Evolutionary conservation across 2,113 vertebrate species (phyloP), one percentile per base, ranked within the genome.

Genomic region (Trachemys scripta): DNA sequence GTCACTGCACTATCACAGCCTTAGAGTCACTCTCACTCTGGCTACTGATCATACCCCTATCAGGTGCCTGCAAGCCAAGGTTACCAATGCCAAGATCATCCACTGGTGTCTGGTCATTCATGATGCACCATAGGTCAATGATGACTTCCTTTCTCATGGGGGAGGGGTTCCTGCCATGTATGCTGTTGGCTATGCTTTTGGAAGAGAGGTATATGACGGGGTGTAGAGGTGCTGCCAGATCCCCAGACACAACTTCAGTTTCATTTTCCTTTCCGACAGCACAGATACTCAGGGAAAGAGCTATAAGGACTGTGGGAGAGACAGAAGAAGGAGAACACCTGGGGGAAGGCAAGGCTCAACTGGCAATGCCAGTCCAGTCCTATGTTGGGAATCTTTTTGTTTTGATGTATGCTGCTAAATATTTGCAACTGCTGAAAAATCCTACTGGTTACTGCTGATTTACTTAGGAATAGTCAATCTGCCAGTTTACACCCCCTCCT

Each of bases 351-450:
- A n/a, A 92, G 94, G 42, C 54, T 76, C 42, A 42, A 3, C 24
- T 25, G 92, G n/a, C 14, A 85, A 20, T 10, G 6, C 13, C 45
- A 88, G n/a, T 29, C 47, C 19, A 38, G 20, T 3, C 35, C 83
- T 2, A 69, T 27, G 80, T 75, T 92, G 86, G 80, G 69, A 82
- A 88, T 82, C 2, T 16, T 54, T 38, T 92, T 81, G 57, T 90
- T 93, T 93, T 91, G 16, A 94, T 79, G 31, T 59, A 85, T 76
- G 31, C 1, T n/a, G 87, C 93, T 96, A 94, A 78, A 38, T 6
- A 82, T 49, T 82, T 7, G 0, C 29, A 88, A 29, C 80, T 80
- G 31, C 57, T 90, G 31, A 90, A 96, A 95, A 92, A 14, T 25
- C 57, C 65, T 65, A 17, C 16, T 5, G 24, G 7, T 49, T 86